phyloP scores from a whole-genome alignment of 2,888 invertebrate genomes.

The Gonocerus acuteangulatus region DNA sequence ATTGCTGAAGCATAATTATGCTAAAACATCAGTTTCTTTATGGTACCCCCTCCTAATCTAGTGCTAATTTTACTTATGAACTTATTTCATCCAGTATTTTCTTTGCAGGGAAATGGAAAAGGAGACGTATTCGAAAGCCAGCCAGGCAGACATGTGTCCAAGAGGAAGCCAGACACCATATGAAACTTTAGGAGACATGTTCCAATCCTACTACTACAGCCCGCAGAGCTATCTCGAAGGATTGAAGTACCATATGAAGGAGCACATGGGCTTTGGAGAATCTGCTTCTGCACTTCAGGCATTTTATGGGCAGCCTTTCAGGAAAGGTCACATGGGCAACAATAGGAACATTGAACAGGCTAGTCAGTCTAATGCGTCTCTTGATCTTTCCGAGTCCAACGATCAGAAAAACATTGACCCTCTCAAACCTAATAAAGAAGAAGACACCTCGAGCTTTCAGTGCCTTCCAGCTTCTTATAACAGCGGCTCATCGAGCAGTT shows the following conservation, averaged over 20 bases:
- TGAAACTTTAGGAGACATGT: constrained; percentile 10
- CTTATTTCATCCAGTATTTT: too few species aligned
- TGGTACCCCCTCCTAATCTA: too few species aligned
- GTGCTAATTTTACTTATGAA: too few species aligned
- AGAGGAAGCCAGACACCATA: not conserved
- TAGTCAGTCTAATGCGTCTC: not conserved
- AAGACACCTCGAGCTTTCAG: not conserved
- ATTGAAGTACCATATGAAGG: constrained; percentile 14
- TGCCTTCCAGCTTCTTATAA: not conserved
- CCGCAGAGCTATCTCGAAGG: constrained; percentile 3
- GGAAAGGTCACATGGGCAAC: not conserved
- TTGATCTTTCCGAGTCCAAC: not conserved
- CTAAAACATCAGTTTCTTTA: too few species aligned
- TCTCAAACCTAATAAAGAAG: not conserved
- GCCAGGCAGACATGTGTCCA: not conserved
- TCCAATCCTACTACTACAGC: constrained; percentile 17
- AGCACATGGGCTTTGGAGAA: not conserved
- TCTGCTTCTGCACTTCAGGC: not conserved
- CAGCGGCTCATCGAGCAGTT: not conserved
- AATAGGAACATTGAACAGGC: not conserved
- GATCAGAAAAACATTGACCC: not conserved
- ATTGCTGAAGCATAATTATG: too few species aligned
- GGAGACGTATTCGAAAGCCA: constrained; percentile 9
- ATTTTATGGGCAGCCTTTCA: not conserved
- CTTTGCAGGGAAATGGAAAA: constrained; percentile 13